Percentiles rank a stretch among this genome's conserved stretches.
Conservation (phyloP, 2,797 vertebrate species). For the Parauchenoglanis punctatus region DNA sequence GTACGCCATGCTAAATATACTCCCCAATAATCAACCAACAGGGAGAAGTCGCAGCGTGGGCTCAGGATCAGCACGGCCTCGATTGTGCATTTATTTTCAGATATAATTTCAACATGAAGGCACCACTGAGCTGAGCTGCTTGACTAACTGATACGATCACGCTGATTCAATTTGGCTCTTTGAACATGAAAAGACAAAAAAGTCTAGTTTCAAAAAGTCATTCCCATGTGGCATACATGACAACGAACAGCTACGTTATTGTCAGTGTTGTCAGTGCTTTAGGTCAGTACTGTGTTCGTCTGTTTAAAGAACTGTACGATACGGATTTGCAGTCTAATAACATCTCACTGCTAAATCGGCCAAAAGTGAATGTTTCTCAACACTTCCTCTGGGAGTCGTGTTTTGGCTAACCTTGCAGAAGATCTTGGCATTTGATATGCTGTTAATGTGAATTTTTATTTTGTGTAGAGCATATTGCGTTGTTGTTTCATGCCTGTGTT, state of each 20-base stretch:
- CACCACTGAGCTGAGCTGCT: not conserved
- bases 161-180: not conserved
- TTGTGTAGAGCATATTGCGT: not conserved
- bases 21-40: not conserved
- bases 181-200: not conserved
- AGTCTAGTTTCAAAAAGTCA: not conserved
- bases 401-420: not conserved
- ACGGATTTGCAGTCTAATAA: not conserved
- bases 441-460: not conserved
- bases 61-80: not conserved
- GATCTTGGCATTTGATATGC: not conserved
- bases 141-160: not conserved
- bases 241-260: not conserved
- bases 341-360: not conserved
- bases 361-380: not conserved
- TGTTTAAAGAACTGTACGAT: not conserved
- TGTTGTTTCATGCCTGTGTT: not conserved
- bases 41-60: not conserved
- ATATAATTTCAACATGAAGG: not conserved
- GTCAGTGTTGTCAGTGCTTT: not conserved
- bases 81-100: not conserved
- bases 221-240: not conserved
- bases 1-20: conserved; percentile 22
- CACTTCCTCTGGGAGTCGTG: not conserved
- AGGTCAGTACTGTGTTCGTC: not conserved